A percentile compares a stretch with the other conserved stretches of the same genome.
phyloP scores from a whole-genome alignment of 2,888 invertebrate species.

The Aphodius granarius region DNA sequence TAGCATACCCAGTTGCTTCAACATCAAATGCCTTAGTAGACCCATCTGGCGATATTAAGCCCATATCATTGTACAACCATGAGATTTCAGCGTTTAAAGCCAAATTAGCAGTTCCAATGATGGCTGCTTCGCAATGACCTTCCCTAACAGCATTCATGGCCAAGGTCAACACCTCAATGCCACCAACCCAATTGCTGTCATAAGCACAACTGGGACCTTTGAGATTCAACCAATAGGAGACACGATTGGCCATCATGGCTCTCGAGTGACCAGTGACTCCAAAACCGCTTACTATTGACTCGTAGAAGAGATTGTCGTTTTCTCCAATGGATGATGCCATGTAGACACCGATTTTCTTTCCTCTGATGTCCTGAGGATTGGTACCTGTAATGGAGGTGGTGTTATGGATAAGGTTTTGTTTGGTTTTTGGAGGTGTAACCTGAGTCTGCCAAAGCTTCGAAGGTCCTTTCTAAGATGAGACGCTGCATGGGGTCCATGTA shows the following conservation, averaged over 20 bases:
- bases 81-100: constrained; percentile 64
- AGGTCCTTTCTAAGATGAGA: constrained; percentile 51
- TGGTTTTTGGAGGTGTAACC: constrained; percentile 39
- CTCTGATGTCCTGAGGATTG: constrained; percentile 52
- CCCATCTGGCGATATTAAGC: constrained; percentile 64
- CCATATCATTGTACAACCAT: constrained; percentile 64
- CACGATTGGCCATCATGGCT: constrained; percentile 94
- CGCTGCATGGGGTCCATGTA: constrained; percentile 56
- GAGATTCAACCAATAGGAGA: constrained; percentile 88
- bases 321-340: constrained; percentile 55
- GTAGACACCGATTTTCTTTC: constrained; percentile 52
- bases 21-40: constrained; percentile 67
- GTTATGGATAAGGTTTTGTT: neutral
- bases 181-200: constrained; percentile 69
- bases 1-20: constrained; percentile 77
- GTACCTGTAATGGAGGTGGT: constrained; percentile 44
- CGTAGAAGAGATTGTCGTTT: constrained; percentile 57
- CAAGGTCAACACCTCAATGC: constrained; percentile 67
- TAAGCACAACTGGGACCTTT: constrained; percentile 67
- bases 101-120: constrained; percentile 88
- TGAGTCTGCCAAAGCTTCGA: constrained; percentile 56
- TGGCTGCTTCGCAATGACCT: constrained; percentile 87
- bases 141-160: constrained; percentile 75
- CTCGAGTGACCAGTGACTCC: constrained; percentile 75
- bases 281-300: constrained; percentile 61